Conservation (phyloP, 2,888 invertebrate species). For the Oxytorus armatus region DNA sequence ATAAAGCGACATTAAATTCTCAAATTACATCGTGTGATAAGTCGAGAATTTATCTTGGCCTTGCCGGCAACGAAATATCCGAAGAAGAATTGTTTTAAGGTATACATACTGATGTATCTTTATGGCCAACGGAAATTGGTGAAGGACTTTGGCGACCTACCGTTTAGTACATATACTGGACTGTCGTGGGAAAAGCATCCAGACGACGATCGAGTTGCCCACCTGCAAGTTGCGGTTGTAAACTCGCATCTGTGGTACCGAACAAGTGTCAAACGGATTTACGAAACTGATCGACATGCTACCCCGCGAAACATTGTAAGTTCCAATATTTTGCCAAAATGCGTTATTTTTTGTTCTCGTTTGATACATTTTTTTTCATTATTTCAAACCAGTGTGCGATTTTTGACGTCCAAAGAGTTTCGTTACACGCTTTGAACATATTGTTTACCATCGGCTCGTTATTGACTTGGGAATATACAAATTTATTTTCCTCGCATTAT, state of each 20-base stretch:
- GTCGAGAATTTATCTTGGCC: constrained; percentile 25
- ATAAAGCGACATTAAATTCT: neutral
- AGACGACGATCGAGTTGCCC: neutral
- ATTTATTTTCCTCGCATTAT: no score
- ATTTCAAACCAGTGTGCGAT: no score
- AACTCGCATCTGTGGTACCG: neutral
- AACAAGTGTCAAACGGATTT: neutral
- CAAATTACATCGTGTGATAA: no score
- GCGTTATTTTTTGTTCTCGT: no score
- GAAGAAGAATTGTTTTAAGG: neutral
- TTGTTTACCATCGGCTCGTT: no score
- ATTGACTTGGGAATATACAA: no score
- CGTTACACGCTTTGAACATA: no score
- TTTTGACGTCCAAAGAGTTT: no score
- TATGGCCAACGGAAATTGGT: constrained; percentile 2
- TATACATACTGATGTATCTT: neutral
- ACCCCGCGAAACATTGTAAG: no score
- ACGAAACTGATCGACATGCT: no score
- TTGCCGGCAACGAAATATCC: constrained; percentile 11
- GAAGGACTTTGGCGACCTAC: constrained; percentile 10
- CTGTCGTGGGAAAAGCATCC: neutral
- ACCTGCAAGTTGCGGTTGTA: neutral
- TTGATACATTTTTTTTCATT: no score
- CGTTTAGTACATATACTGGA: constrained; percentile 23
- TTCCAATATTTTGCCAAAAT: no score